Evolutionary conservation across 1,140 invertebrate genomes (phyloP), one percentile per base, ranked within the genome.

Genomic region (Caenorhabditis latens): DNA sequence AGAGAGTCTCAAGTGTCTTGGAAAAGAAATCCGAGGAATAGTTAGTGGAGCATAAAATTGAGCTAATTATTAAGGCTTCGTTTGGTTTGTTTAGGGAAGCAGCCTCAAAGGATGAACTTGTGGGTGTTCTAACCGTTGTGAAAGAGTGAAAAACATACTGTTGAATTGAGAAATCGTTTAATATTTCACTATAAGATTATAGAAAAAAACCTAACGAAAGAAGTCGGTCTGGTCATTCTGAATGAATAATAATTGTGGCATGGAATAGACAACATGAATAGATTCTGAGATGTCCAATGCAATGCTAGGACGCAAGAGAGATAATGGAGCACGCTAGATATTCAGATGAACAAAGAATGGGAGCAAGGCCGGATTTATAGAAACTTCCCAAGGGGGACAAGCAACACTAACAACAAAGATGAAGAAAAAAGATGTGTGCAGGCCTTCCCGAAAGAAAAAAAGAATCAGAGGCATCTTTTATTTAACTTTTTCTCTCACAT

Each of bases 41-140:
- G 40, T 24, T 79, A 50, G 21, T 79, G 46, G n/a, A 79, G 71
- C 71, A 79, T 79, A 24, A 79, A 79, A 79, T 79, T 48, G 71
- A 79, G 71, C 71, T 79, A 79, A 79, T 71, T 79, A 79, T 79
- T 50, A 50, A 50, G n/a, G 71, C 71, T 79, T 79, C 46, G 43
- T 50, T 79, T 79, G n/a, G n/a, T 42, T 50, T 48, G 43, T 43
- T 48, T 48, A 65, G n/a, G 61, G 24, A 58, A 58, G n/a, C n/a
- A 7, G n/a, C n/a, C 50, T 19, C 57, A 1, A 8, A 1, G 57
- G n/a, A 58, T 53, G 50, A 53, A 53, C 16, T 32, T 32, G 32
- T 32, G 32, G 5, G 50, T 53, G 11, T 5, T 8, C 9, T 0
- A 8, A 53, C n/a, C n/a, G n/a, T n/a, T n/a, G n/a, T n/a, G n/a